Evolutionary conservation across 2,113 vertebrate genomes (phyloP).

Genomic region (Pteruthius melanotis): DNA sequence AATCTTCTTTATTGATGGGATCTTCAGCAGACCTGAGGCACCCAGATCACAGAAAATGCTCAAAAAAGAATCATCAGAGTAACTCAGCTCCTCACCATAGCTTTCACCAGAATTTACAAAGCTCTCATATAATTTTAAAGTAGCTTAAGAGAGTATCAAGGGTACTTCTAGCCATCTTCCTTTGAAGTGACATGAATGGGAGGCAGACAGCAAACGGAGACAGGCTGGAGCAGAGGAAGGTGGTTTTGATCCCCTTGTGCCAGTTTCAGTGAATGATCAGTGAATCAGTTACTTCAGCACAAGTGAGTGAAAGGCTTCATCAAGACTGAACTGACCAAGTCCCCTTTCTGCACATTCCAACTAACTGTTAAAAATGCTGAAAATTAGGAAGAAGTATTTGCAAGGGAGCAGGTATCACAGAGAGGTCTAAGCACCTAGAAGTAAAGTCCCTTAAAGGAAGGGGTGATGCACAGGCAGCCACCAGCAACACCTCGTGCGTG

Average conservation of each 20-base stretch:
- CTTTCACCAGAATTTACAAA: background rate
- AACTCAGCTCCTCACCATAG: background rate
- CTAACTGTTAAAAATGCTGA: background rate
- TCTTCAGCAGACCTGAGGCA: background rate
- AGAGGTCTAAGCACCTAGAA: background rate
- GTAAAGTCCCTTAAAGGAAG: background rate
- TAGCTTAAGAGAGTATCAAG: background rate
- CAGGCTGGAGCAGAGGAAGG: background rate
- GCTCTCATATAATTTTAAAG: background rate
- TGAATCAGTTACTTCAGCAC: background rate
- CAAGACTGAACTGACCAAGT: background rate
- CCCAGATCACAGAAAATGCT: background rate
- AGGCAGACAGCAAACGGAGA: background rate
- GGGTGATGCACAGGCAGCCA: background rate
- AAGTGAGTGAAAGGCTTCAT: background rate
- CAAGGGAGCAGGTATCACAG: background rate
- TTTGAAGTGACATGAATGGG: background rate
- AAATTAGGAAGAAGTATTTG: background rate
- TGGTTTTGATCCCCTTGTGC: background rate
- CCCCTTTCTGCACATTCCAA: background rate
- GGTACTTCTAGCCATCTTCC: background rate
- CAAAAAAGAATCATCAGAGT: background rate
- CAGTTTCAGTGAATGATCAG: background rate
- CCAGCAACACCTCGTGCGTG: background rate
- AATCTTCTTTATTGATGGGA: background rate